These are phyloP conservation scores for Rugalucina vietnamica DNA, from an alignment of 2,888 invertebrate genomes.

Conservation along the genomic window DNA sequence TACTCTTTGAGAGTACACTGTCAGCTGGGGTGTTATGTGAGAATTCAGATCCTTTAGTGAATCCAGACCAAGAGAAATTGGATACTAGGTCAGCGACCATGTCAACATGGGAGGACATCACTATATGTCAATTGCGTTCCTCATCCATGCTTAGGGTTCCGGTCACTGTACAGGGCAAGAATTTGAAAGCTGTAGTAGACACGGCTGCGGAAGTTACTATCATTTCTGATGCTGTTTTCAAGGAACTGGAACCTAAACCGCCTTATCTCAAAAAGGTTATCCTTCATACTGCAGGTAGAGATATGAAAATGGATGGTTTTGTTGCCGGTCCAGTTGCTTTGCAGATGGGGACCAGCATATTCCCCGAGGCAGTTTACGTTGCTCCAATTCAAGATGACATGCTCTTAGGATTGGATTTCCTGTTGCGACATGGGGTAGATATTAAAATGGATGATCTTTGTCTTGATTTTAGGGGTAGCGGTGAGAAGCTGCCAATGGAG, in stretches of 20 bases:
- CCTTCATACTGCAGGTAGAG: constrained; percentile 32
- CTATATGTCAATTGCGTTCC: not conserved
- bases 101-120: not conserved
- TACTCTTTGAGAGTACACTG: too few relatives aligned
- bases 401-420: constrained; percentile 41
- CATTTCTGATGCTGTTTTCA: constrained; percentile 30
- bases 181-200: constrained; percentile 29
- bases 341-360: constrained; percentile 21
- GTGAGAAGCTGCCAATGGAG: not conserved
- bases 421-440: not conserved
- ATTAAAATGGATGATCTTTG: not conserved
- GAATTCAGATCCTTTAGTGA: not conserved
- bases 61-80: not conserved
- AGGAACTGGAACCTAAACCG: constrained; percentile 15
- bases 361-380: constrained; percentile 28
- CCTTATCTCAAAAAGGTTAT: constrained; percentile 21
- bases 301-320: constrained; percentile 23
- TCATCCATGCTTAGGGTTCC: not conserved
- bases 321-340: constrained; percentile 22
- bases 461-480: not conserved
- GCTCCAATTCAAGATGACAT: constrained; percentile 49
- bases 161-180: not conserved
- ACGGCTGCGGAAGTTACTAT: constrained; percentile 47
- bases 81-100: not conserved
- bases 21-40: too few relatives aligned